Evolutionary conservation across 1,140 invertebrate genomes (phyloP).

Genomic region (Drosophila serrata): DNA sequence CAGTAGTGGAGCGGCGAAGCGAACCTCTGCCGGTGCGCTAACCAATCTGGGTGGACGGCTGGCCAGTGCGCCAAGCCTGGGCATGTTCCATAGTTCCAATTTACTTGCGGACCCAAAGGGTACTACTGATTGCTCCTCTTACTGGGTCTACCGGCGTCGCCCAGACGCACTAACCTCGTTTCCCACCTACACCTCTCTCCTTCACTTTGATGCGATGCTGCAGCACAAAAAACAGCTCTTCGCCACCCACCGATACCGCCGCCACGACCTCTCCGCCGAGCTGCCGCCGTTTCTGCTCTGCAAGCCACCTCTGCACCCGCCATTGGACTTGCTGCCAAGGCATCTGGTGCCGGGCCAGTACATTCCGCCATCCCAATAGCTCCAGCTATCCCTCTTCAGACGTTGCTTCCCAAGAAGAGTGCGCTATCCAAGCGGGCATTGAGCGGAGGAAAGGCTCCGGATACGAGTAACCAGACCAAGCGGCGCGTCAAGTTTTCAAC

Average conservation of each 20-base stretch:
- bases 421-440: slow-evolving; percentile 43
- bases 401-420: slow-evolving; percentile 44
- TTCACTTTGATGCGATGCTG: slow-evolving; percentile 20
- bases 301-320: neutral
- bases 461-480: slow-evolving; percentile 11
- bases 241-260: slow-evolving; percentile 1
- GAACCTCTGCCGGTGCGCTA: slow-evolving; percentile 1
- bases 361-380: neutral
- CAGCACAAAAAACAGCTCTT: slow-evolving; percentile 27
- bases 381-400: neutral
- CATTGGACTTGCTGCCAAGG: slow-evolving; percentile 31
- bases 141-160: slow-evolving; percentile 32
- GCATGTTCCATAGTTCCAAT: neutral
- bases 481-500: slow-evolving; percentile 68
- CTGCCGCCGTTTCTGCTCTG: neutral
- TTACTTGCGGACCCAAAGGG: slow-evolving; percentile 45
- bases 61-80: slow-evolving; percentile 9
- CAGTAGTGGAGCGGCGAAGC: neutral
- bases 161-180: slow-evolving; percentile 53
- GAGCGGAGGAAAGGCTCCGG: slow-evolving; percentile 37
- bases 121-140: slow-evolving; percentile 44
- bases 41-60: neutral
- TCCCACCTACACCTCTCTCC: slow-evolving; percentile 50
- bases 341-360: slow-evolving; percentile 14
- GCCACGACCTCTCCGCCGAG: slow-evolving; percentile 22